A percentile compares a stretch with the other conserved stretches of the same genome.
Conservation (phyloP, 1,140 invertebrate species). For the Lanistes nyassanus region DNA sequence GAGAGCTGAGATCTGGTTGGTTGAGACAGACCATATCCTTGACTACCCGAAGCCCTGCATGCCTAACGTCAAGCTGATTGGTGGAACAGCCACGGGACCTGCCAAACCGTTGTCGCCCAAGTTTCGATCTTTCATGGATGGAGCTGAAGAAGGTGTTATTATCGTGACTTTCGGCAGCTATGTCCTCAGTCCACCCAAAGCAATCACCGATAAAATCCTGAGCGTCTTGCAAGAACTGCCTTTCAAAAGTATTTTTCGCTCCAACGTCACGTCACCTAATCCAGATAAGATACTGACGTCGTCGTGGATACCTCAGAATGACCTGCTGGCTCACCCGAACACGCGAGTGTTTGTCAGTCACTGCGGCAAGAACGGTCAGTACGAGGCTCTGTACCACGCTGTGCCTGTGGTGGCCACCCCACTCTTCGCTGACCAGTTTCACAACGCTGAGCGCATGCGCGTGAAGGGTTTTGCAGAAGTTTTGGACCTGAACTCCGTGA, state of each 20-base stretch:
- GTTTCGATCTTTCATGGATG: constrained; percentile 27
- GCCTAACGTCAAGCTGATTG: too few species aligned
- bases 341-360: too few species aligned
- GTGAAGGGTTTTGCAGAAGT: constrained; percentile 58
- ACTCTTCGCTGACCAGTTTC: constrained; percentile 75
- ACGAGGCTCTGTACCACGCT: constrained; percentile 79
- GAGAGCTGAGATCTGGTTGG: constrained; percentile 30
- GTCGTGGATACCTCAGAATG: constrained; percentile 84
- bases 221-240: constrained; percentile 17
- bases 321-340: constrained; percentile 74
- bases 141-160: constrained; percentile 31
- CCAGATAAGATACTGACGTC: constrained; percentile 76
- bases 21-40: too few species aligned
- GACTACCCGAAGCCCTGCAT: too few species aligned
- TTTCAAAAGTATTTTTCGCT: constrained; percentile 17
- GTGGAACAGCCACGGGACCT: constrained; percentile 14
- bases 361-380: constrained; percentile 78
- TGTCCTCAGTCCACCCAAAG: constrained; percentile 1
- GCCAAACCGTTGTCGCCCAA: constrained; percentile 19
- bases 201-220: constrained; percentile 27
- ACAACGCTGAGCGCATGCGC: too few species aligned
- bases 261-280: constrained; percentile 50
- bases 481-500: constrained; percentile 52
- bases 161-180: constrained; percentile 38
- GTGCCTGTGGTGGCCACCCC: constrained; percentile 80